These are phyloP conservation scores for Orycteropus afer DNA, from an alignment of 2,113 vertebrate species.

Conservation along the genomic window DNA sequence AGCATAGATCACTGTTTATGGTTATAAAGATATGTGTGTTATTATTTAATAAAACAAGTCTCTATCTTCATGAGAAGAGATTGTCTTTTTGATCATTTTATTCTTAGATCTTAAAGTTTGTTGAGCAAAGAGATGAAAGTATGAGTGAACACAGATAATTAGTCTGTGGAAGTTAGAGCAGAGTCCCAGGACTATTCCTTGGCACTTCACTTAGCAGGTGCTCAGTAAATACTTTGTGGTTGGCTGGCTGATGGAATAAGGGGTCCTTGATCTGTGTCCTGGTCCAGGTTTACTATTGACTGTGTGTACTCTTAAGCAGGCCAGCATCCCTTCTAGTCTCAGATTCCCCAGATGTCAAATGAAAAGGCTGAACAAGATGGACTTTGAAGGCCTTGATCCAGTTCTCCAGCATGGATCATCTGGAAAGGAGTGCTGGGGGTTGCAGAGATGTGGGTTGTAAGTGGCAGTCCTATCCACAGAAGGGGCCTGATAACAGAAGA, in stretches of 20 bases:
- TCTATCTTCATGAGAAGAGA: background rate
- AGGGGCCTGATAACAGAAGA: background rate
- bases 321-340: background rate
- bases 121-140: background rate
- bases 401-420: background rate
- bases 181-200: background rate
- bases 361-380: background rate
- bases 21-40: background rate
- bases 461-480: background rate
- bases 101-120: background rate
- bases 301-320: background rate
- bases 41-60: background rate
- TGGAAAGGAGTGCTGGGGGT: background rate
- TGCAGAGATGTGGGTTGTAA: background rate
- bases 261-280: background rate
- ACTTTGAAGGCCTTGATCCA: background rate
- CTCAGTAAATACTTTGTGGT: too few species aligned
- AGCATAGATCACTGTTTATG: background rate
- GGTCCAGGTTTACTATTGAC: background rate
- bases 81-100: background rate
- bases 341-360: background rate
- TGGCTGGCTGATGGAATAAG: background rate
- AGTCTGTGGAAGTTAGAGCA: rapidly evolving
- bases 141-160: background rate
- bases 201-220: too few species aligned